Conservation (phyloP, 1,140 invertebrate genomes). For the Ostrea edulis region DNA sequence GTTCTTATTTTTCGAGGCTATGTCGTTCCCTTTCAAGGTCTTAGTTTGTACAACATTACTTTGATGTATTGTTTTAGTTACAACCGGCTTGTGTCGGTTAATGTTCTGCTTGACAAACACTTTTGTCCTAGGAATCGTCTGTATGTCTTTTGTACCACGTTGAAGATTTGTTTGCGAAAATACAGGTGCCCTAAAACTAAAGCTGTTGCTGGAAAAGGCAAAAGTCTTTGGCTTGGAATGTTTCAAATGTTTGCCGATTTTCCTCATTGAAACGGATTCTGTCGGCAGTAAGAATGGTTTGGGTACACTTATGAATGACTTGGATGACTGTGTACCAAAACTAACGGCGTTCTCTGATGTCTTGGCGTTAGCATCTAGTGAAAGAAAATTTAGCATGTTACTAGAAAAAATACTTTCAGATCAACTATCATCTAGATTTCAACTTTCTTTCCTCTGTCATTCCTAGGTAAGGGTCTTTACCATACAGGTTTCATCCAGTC, state of each 20-base stretch:
- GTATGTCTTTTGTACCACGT: neutral
- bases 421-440: neutral
- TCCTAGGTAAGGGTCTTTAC: neutral
- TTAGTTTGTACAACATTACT: neutral
- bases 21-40: neutral
- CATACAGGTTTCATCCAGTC: neutral
- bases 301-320: neutral
- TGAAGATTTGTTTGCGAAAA: neutral
- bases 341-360: neutral
- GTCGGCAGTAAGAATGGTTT: neutral
- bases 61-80: neutral
- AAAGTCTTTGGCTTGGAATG: neutral
- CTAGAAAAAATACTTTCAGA: neutral
- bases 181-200: neutral
- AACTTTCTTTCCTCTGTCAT: neutral
- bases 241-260: neutral
- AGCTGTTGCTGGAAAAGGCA: slow-evolving; percentile 13
- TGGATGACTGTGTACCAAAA: neutral
- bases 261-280: neutral
- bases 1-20: neutral
- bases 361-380: neutral
- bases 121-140: neutral
- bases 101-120: neutral
- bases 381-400: neutral
- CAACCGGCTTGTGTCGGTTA: neutral